Base-by-base conservation (phyloP, 2,113 vertebrate species). In the Aphyosemion australe region DNA sequence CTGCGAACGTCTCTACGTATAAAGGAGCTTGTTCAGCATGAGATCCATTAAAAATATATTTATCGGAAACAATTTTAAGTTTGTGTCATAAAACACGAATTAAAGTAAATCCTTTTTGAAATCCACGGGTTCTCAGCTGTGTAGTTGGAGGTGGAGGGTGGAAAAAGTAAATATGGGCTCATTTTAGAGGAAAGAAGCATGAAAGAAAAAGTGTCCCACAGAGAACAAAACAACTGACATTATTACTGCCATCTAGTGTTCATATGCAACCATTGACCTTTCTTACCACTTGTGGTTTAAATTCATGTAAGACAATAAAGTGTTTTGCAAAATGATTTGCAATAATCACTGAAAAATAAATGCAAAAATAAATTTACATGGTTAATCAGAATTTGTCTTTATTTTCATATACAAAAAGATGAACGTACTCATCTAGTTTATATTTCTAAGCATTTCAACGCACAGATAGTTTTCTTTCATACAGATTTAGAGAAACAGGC, bases 351-450 rank as follows among this genome's bases (percentile, higher is more conserved):
- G 9, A 8, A 1, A 41, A 41, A 41, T 1, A 48, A 53, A 53
- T 8, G 12, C 4, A 15, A 12, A 61, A 51, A 70, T n/a, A n/a
- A 11, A 53, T 54, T 34, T 32, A 12, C 54, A 77, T 76, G 74
- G 73, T 83, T 89, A 87, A 85, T 89, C 84, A 85, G 81, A 83
- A 80, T 88, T 86, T 79, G 62, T 81, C 82, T 90, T 91, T 91
- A 87, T 89, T 91, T 90, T 79, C 78, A 88, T 89, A 89, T 90
- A 91, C 85, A 91, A 87, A 90, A 90, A 86, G 79, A 88, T 89
- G 86, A 71, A 88, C 84, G 77, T 87, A 82, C 82, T 88, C 84
- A 82, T 89, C 88, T 90, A 90, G 52, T 89, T 87, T 86, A 88
- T 87, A 90, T 86, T 89, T 87, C 85, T 88, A 91, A 83, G 77